Evolutionary conservation across 1,140 invertebrate genomes (phyloP).

Genomic region (Steinernema khuongi): DNA sequence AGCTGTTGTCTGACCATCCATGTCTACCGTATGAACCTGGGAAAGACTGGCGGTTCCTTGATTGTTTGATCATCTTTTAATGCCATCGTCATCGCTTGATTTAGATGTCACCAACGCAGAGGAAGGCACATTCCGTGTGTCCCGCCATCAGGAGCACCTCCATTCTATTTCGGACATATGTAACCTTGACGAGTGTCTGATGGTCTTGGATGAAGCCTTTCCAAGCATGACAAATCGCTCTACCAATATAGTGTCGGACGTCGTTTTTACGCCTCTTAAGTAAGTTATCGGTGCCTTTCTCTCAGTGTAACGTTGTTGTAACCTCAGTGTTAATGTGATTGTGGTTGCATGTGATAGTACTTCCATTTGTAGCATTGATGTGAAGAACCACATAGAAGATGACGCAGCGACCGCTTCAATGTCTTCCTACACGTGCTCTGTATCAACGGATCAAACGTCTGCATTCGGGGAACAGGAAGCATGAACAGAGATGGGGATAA

Average conservation of each 20-base stretch:
- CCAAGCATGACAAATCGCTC: constrained; percentile 54
- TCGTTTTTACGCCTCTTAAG: constrained; percentile 46
- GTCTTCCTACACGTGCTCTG: too few relatives aligned
- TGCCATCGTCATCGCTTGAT: background rate
- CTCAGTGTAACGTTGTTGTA: too few relatives aligned
- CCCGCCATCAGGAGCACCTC: constrained; percentile 52
- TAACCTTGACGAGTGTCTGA: constrained; percentile 54
- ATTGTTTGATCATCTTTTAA: constrained; percentile 40
- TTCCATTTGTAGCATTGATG: too few relatives aligned
- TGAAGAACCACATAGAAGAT: too few relatives aligned
- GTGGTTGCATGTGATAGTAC: too few relatives aligned
- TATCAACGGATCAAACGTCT: too few relatives aligned
- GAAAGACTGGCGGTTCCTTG: constrained; percentile 55
- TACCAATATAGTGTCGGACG: constrained; percentile 47
- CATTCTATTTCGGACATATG: constrained; percentile 54
- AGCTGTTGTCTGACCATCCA: constrained; percentile 47
- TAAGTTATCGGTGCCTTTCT: constrained; percentile 24
- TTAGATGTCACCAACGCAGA: constrained; percentile 56
- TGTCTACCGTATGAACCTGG: constrained; percentile 55
- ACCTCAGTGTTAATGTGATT: too few relatives aligned
- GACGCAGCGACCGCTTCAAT: too few relatives aligned
- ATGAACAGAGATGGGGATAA: too few relatives aligned
- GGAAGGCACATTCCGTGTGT: constrained; percentile 58
- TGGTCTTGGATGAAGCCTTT: constrained; percentile 56
- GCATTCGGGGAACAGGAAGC: too few relatives aligned